Percentiles rank a stretch among this genome's conserved stretches.
Conservation (phyloP, 2,888 invertebrate genomes). For the Plebejus argus region DNA sequence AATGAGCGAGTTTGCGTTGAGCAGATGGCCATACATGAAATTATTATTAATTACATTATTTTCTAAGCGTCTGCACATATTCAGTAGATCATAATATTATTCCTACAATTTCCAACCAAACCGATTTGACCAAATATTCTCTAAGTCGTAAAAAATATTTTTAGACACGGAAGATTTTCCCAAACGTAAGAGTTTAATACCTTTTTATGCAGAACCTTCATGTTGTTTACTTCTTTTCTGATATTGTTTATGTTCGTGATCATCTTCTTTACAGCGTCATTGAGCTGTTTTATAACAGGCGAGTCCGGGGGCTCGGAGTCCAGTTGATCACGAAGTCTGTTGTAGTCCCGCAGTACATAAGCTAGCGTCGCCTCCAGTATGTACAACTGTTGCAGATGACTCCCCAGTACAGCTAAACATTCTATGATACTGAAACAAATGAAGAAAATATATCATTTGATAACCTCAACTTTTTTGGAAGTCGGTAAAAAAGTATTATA, state of each 20-base stretch:
- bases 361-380: slow-evolving; percentile 80
- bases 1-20: no score
- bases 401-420: slow-evolving; percentile 75
- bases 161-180: neutral
- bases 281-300: slow-evolving; percentile 50
- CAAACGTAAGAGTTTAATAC: slow-evolving; percentile 46
- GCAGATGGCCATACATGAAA: no score
- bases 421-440: slow-evolving; percentile 75
- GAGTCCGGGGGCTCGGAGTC: slow-evolving; percentile 67
- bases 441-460: neutral
- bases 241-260: slow-evolving; percentile 55
- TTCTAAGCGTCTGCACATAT: no score
- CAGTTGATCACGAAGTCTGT: slow-evolving; percentile 55
- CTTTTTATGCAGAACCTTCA: slow-evolving; percentile 58
- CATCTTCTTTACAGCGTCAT: slow-evolving; percentile 53
- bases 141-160: no score
- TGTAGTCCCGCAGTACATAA: slow-evolving; percentile 73
- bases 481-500: no score
- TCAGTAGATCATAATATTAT: no score
- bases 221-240: slow-evolving; percentile 55
- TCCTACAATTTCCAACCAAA: no score
- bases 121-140: no score
- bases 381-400: slow-evolving; percentile 79
- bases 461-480: no score
- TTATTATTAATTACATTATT: no score